Evolutionary conservation across 2,888 invertebrate species (phyloP).

Genomic region (Anthrax anthrax): DNA sequence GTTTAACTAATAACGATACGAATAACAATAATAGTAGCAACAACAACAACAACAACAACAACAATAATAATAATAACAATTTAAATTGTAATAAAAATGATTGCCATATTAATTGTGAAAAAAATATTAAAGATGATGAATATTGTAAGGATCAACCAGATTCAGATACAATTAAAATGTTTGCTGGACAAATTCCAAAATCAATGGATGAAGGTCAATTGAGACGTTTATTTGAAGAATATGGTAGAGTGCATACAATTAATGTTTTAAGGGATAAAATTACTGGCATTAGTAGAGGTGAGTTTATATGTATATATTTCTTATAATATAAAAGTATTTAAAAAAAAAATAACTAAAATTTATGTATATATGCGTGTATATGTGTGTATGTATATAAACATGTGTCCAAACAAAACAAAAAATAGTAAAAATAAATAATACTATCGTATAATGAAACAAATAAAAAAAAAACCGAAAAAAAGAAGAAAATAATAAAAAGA

Average conservation of each 20-base stretch:
- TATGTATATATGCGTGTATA: background rate
- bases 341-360: background rate
- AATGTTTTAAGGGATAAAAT: constrained; percentile 96
- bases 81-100: background rate
- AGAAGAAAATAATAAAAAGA: no score
- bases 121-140: background rate
- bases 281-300: constrained; percentile 94
- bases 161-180: constrained; percentile 97
- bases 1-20: background rate
- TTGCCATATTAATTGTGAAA: background rate
- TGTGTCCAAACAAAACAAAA: no score
- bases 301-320: constrained; percentile 23
- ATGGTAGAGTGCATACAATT: constrained; percentile 89
- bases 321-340: background rate
- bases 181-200: constrained; percentile 93
- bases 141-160: constrained; percentile 65
- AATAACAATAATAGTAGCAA: background rate
- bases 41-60: background rate
- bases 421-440: no score
- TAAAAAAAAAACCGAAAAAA: no score
- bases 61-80: background rate
- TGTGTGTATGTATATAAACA: background rate
- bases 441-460: no score
- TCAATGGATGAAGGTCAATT: constrained; percentile 94
- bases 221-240: constrained; percentile 88